Evolutionary conservation across 2,888 invertebrate genomes (phyloP), one percentile per base, ranked within the genome.

Genomic region (Perithous albicinctus): DNA sequence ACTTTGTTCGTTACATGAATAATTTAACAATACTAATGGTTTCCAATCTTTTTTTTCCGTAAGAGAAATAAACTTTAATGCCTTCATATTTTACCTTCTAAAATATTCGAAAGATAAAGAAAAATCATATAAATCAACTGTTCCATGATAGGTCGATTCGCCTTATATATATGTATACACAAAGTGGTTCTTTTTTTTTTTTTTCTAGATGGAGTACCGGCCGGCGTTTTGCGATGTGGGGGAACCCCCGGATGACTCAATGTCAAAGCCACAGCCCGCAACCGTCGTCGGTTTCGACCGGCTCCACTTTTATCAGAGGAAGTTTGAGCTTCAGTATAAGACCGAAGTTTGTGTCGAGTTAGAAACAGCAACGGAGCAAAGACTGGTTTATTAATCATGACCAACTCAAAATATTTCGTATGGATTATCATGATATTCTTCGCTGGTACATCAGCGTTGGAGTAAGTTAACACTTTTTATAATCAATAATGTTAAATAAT

Each of bases 391-490:
- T 10, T 15, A 23, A 73, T 18, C 32, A 73, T 73, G 73, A 15
- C 35, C 15, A 12, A 35, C 2, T 1, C 35, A 3, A 48, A 12
- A 61, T n/a, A 66, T 32, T 15, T 56, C 10, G 15, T 32, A 43
- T 46, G 7, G 20, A 46, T 29, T 8, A 10, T 35, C 1, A 0
- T 46, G 29, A n/a, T 66, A 20, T 4, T 56, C 4, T 43, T 66
- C 12, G n/a, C 32, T 12, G 56, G 12, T 1, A 46, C 56, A n/a
- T 18, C 43, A 18, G 66, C 75, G 20, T 15, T 75, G 38, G 56
- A 66, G 75, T 75, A 56, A 75, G 75, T 74, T n/a, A n/a, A 51
- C 23, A 23, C 23, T 38, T n/a, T 29, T 10, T 3, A 29, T 20
- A 32, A 12, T 10, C n/a, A 8, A 20, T 43, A 12, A 12, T 51